Conservation (phyloP, 64 coral and sea anemone genomes). For the Platygyra sinensis region DNA sequence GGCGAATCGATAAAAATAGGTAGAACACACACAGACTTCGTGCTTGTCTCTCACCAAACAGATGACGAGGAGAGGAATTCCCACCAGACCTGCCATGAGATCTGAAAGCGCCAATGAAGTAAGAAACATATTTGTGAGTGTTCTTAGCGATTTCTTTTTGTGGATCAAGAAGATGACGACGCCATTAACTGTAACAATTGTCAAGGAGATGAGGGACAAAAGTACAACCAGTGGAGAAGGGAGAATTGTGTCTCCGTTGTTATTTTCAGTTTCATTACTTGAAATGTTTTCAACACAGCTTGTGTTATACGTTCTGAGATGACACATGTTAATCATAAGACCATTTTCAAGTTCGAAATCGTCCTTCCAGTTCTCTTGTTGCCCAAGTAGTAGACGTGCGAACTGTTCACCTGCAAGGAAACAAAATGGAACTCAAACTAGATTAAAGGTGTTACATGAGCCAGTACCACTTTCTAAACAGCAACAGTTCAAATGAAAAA, state of each 20-base stretch:
- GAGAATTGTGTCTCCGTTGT: background rate
- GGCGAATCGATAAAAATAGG: slow-evolving; percentile 38
- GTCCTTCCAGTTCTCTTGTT: background rate
- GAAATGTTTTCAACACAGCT: background rate
- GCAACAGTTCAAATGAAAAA: background rate
- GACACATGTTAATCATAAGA: background rate
- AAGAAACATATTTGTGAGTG: slow-evolving; percentile 51
- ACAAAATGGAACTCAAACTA: background rate
- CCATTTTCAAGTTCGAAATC: background rate
- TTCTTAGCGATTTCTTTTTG: slow-evolving; percentile 22
- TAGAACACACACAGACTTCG: slow-evolving; percentile 19
- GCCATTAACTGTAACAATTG: slow-evolving; percentile 18
- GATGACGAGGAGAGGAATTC: slow-evolving; percentile 44
- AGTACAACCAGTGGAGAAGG: background rate
- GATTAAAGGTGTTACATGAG: background rate
- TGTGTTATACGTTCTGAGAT: background rate
- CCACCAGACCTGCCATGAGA: slow-evolving; percentile 32
- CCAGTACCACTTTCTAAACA: background rate
- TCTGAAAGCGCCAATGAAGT: slow-evolving; percentile 49
- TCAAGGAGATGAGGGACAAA: background rate
- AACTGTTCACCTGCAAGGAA: background rate
- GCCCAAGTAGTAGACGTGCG: background rate
- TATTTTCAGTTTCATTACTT: background rate
- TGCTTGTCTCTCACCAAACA: background rate
- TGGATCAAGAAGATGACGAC: slow-evolving; percentile 35